Percentiles rank a stretch among this genome's conserved stretches.
Evolutionary conservation across 2,113 vertebrate genomes (phyloP).

Genomic region (Forbesichthys papilliferus): DNA sequence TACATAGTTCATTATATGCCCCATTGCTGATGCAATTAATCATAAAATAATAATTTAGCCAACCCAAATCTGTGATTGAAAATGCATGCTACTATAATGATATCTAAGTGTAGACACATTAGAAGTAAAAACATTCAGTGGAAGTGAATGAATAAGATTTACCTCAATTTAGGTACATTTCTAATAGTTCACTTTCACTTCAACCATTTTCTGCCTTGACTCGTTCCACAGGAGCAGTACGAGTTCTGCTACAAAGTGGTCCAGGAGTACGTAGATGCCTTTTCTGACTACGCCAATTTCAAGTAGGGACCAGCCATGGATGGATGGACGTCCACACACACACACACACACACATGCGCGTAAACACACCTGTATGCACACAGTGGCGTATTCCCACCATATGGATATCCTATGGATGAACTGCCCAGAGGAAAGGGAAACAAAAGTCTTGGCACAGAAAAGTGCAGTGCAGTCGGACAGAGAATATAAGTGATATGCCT

Average conservation of each 20-base stretch:
- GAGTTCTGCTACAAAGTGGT: constrained; percentile 99
- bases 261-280: constrained; percentile 99
- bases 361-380: constrained; percentile 23
- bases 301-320: constrained; percentile 77
- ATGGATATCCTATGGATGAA: constrained; percentile 33
- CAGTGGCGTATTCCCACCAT: constrained; percentile 36
- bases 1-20: no score
- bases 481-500: constrained; percentile 84
- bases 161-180: no score
- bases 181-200: no score
- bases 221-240: constrained; percentile 88
- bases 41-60: no score
- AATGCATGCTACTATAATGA: not conserved
- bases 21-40: not conserved
- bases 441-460: constrained; percentile 39
- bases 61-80: no score
- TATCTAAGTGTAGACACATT: no score
- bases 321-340: constrained; percentile 28
- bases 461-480: constrained; percentile 53
- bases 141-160: no score
- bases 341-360: constrained; percentile 24
- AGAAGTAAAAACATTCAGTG: no score
- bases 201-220: not conserved
- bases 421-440: constrained; percentile 67
- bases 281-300: constrained; percentile 99